phyloP scores from a whole-genome alignment of 2,888 invertebrate species.

The Nomada ruficornis region DNA sequence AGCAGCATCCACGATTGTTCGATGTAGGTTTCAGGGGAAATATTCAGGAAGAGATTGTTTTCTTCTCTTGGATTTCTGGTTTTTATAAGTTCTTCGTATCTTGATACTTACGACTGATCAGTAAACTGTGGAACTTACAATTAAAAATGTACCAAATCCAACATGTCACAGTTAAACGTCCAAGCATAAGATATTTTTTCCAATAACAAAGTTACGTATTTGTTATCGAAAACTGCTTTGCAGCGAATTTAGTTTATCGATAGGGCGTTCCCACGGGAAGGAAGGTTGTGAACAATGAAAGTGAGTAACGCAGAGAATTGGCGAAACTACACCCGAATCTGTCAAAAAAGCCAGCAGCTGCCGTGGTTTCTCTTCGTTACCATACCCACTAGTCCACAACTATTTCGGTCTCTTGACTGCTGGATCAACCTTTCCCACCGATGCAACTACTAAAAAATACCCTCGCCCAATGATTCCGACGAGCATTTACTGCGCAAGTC shows the following conservation, averaged over 20 bases:
- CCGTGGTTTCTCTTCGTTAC: not conserved
- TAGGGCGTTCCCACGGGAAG: conserved; percentile 30
- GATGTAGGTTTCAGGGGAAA: not conserved
- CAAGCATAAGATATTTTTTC: not conserved
- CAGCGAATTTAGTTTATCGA: not conserved
- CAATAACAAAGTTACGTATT: too few species aligned
- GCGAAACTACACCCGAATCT: conserved; percentile 10
- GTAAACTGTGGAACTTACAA: conserved; percentile 2
- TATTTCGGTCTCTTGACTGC: conserved; percentile 45
- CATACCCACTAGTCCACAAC: conserved; percentile 24
- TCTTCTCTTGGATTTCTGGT: conserved; percentile 1
- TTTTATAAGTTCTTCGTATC: conserved; percentile 31
- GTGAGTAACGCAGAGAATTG: not conserved
- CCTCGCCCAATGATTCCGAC: conserved; percentile 37
- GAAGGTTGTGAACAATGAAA: not conserved
- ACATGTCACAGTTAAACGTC: not conserved
- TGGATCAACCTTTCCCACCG: conserved; percentile 42
- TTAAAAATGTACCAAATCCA: not conserved
- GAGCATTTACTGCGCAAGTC: conserved; percentile 63
- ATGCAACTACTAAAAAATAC: conserved; percentile 48
- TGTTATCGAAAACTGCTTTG: not conserved
- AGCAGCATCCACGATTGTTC: not conserved
- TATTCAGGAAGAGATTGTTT: conserved; percentile 12
- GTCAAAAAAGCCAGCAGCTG: not conserved
- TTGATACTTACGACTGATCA: conserved; percentile 22